Percentiles rank a stretch among this genome's conserved stretches.
These are phyloP conservation scores for Smittia sp. DNA, from an alignment of 2,888 invertebrate genomes.

Conservation along the genomic window DNA sequence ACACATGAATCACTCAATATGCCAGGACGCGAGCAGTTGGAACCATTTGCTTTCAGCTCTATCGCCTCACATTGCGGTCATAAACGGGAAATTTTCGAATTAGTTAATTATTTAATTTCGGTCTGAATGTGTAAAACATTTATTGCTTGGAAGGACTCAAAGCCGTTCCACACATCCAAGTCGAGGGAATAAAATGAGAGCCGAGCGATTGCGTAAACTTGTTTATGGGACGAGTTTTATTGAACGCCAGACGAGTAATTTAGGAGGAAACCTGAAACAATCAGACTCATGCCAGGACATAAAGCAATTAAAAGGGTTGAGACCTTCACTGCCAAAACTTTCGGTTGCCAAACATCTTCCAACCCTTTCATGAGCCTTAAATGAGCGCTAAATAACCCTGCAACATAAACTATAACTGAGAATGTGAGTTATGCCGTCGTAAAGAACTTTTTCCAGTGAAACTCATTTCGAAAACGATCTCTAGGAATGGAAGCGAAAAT, in stretches of 20 bases:
- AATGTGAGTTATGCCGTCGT: slow-evolving; percentile 23
- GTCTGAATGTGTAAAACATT: slow-evolving; percentile 10
- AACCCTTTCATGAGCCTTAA: slow-evolving; percentile 14
- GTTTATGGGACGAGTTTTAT: no score
- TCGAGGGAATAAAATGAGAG: no score
- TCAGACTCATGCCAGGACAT: not conserved
- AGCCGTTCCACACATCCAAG: no score
- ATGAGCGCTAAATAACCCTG: slow-evolving; percentile 20
- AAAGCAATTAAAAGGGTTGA: slow-evolving; percentile 41
- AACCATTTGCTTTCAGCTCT: no score
- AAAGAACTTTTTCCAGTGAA: not conserved
- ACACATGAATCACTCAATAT: not conserved
- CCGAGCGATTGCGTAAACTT: no score
- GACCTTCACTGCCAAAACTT: no score
- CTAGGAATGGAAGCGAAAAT: not conserved
- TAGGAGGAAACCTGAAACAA: not conserved
- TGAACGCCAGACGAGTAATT: no score
- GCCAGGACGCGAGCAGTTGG: no score
- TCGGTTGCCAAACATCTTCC: slow-evolving; percentile 28
- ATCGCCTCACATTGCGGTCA: not conserved
- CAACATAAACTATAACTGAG: not conserved
- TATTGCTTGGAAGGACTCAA: not conserved
- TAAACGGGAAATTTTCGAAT: slow-evolving; percentile 20
- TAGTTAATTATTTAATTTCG: slow-evolving; percentile 39
- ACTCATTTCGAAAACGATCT: not conserved